Base-by-base conservation (phyloP, 2,888 invertebrate species). In the Seira ritae region DNA sequence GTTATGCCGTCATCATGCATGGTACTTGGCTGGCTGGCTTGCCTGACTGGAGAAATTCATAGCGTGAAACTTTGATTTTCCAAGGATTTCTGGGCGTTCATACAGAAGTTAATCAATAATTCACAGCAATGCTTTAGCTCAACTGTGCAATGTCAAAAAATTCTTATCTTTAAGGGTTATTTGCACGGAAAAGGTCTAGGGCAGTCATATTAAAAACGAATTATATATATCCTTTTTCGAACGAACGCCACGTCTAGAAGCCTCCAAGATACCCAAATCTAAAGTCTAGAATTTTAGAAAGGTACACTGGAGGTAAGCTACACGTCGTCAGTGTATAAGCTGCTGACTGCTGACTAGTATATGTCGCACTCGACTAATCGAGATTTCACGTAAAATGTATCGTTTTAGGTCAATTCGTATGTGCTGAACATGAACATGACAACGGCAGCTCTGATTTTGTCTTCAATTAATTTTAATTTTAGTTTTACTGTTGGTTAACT, bases 51-150 rank as follows among this genome's bases (percentile, higher is more conserved):
- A 12, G 50, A 50, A n/a, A n/a, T 50, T 50, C 17, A 50, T 50
- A 50, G 50, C 50, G 50, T 15, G 60, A 60, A 23, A 24, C 66
- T 19, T 74, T 20, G 69, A 70, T 65, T 78, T 78, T 70, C 55
- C 23, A 46, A 37, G 37, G 70, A 60, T 69, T 76, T 76, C 24
- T n/a, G 24, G 68, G 19, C 50, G 76, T 50, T 50, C 50, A 50
- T 50, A 50, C 50, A 50, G 17, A 67, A 20, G 42, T 60, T 55
- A 82, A 82, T 82, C 81, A 82, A 82, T 82, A 82, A 82, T 82
- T 82, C 72, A 76, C 69, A 23, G 55, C 31, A 23, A 50, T 17
- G 55, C 50, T 62, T n/a, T 65, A 50, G 66, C 24, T 70, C 70
- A 67, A 46, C 71, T 75, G 19, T 12, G 20, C 65, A 65, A 76